Evolutionary conservation across 1,140 invertebrate genomes (phyloP), one percentile per base, ranked within the genome.

Genomic region (Bicyclus anynana): DNA sequence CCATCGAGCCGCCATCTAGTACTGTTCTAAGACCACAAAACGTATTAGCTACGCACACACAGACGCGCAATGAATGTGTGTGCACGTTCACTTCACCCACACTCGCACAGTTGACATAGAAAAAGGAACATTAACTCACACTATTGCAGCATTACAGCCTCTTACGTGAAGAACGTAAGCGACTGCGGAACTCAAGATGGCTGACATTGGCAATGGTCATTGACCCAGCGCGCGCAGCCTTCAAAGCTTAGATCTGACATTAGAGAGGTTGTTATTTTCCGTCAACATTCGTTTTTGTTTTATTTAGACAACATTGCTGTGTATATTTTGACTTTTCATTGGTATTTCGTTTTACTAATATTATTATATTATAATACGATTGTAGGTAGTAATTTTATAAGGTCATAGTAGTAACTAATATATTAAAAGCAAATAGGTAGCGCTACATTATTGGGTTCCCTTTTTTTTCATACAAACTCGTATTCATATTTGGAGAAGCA

Each of bases 131-230:
- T 80, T 84, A 87, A 83, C 79, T 33, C 79, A 85, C 82, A 87
- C 82, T 62, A 65, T 59, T 67, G 55, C 62, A 72, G 60, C 68
- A 72, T 85, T 85, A 85, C 84, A 84, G 81, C 80, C 77, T 85
- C 82, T 85, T 87, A 85, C 82, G 84, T 84, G 80, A 85, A 75
- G 80, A 80, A 84, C 80, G 81, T 84, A 87, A 87, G 81, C 84
- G 75, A 79, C 69, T 80, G 82, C 84, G 84, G 82, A 84, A 85
- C 82, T 84, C 83, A 85, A 84, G 77, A 85, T 87, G 81, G 83
- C 83, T 88, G 83, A 88, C 83, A 86, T 87, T 86, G 84, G 84
- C 84, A 86, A 84, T 87, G 85, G 83, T 84, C 84, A 64, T 79
- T 82, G 81, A 87, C 72, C 82, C 74, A 67, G 72, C 74, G 79